Conservation (phyloP, 2,888 invertebrate species). For the Drosophila kambysellisi region DNA sequence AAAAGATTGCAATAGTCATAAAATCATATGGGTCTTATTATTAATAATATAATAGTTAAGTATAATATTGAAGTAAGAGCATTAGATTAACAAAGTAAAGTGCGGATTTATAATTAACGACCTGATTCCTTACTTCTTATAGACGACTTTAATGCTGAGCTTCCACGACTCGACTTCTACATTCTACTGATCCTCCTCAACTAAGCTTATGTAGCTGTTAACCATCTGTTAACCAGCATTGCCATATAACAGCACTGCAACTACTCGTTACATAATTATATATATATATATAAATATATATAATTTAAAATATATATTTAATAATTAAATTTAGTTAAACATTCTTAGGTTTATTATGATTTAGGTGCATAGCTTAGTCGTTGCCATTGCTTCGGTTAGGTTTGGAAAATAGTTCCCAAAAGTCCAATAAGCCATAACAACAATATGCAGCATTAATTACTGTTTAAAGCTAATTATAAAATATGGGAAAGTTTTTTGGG, state of each 20-base stretch:
- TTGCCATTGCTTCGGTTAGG: slow-evolving; percentile 1
- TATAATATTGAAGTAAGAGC: too few species aligned
- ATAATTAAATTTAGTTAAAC: background rate
- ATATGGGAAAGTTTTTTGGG: slow-evolving; percentile 38
- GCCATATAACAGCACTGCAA: too few species aligned
- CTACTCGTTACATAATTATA: background rate
- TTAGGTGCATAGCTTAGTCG: slow-evolving; percentile 4
- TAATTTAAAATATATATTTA: background rate
- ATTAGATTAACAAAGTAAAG: too few species aligned
- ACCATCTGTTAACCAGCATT: too few species aligned
- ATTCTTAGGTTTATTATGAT: slow-evolving; percentile 20
- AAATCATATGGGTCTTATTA: background rate
- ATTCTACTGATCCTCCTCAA: too few species aligned
- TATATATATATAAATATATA: background rate
- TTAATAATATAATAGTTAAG: too few species aligned
- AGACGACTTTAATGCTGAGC: too few species aligned
- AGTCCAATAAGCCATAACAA: slow-evolving; percentile 27
- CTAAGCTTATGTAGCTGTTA: too few species aligned
- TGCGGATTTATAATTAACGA: too few species aligned
- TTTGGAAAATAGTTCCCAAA: slow-evolving; percentile 21
- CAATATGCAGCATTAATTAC: slow-evolving; percentile 52
- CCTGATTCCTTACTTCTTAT: too few species aligned
- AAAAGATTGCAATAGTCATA: background rate
- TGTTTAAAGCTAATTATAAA: slow-evolving; percentile 53
- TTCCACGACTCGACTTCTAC: too few species aligned